phyloP scores from a whole-genome alignment of 2,797 vertebrate genomes.

The Cyprinella venusta region DNA sequence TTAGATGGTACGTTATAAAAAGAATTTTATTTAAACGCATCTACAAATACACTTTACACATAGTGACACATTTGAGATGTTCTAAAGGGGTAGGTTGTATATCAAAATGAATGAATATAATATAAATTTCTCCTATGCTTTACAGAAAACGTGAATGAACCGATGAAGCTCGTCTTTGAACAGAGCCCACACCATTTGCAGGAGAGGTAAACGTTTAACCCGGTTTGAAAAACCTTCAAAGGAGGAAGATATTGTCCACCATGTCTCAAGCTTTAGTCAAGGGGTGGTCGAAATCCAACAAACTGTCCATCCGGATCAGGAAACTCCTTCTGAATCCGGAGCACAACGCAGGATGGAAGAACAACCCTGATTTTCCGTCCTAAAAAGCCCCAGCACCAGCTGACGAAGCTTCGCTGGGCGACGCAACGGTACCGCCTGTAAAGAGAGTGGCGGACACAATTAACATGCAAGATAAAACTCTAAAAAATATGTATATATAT shows the following conservation, averaged over 20 bases:
- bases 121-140: neutral
- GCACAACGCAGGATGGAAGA: slow-evolving; percentile 14
- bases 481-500: neutral
- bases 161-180: slow-evolving; percentile 4
- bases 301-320: neutral
- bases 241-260: neutral
- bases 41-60: neutral
- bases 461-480: neutral
- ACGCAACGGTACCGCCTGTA: neutral
- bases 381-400: neutral
- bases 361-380: neutral
- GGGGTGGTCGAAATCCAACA: slow-evolving; percentile 1
- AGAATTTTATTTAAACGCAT: neutral
- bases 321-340: neutral
- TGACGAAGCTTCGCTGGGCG: neutral
- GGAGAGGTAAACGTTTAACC: neutral
- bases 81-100: neutral
- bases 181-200: neutral
- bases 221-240: neutral
- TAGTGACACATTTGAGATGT: slow-evolving; percentile 1
- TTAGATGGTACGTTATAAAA: neutral
- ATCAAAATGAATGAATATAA: neutral
- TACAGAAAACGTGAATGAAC: neutral
- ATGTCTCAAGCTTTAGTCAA: neutral
- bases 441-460: neutral